A percentile compares a stretch with the other conserved stretches of the same genome.
phyloP scores from a whole-genome alignment of 2,888 invertebrate species.

The Cosmia trapezina region DNA sequence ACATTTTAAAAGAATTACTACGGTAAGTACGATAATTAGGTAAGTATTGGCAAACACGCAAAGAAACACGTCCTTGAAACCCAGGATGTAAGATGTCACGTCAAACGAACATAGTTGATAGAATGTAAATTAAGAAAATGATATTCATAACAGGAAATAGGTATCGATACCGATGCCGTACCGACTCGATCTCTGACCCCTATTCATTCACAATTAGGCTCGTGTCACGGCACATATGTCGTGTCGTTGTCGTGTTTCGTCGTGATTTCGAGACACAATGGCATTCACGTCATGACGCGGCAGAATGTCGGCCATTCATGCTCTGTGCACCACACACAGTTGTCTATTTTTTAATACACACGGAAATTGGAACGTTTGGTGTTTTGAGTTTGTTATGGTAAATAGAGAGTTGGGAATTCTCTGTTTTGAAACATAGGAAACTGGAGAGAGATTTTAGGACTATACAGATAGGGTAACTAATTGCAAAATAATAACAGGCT shows the following conservation, averaged over 20 bases:
- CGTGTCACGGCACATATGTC: constrained; percentile 76
- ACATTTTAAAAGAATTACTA: constrained; percentile 41
- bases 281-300: constrained; percentile 86
- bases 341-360: constrained; percentile 59
- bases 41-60: constrained; percentile 39
- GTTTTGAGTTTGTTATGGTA: constrained; percentile 20
- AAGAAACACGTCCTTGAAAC: constrained; percentile 53
- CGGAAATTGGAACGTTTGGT: constrained; percentile 58
- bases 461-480: background rate
- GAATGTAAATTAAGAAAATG: constrained; percentile 61
- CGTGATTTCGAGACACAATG: constrained; percentile 88
- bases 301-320: constrained; percentile 86
- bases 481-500: background rate
- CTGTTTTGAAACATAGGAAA: background rate
- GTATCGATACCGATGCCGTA: constrained; percentile 76
- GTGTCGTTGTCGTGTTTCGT: constrained; percentile 80
- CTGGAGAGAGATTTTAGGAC: background rate
- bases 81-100: constrained; percentile 62
- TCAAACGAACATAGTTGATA: constrained; percentile 50
- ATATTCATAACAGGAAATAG: constrained; percentile 83
- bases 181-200: constrained; percentile 86
- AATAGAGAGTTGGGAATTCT: constrained; percentile 7
- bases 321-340: constrained; percentile 67
- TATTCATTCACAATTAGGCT: constrained; percentile 89
- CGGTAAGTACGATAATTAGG: constrained; percentile 45